phyloP scores from a whole-genome alignment of 2,797 vertebrate species.

The Podarcis lilfordi region DNA sequence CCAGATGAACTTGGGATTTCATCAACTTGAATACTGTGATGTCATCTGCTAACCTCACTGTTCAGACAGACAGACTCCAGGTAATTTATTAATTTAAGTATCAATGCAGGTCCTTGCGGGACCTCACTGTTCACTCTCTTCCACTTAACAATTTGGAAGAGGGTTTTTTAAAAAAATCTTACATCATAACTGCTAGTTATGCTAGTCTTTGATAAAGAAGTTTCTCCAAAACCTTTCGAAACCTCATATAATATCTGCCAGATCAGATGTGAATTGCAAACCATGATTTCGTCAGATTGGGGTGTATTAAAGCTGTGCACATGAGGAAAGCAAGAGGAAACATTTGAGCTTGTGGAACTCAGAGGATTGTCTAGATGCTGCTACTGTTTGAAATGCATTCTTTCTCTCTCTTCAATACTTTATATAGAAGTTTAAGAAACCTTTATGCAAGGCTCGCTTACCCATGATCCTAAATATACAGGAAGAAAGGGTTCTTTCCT shows the following conservation, averaged over 20 bases:
- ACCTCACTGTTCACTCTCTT: not conserved
- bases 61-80: not conserved
- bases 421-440: not conserved
- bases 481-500: constrained; percentile 89
- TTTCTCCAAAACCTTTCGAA: not conserved
- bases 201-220: not conserved
- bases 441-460: constrained; percentile 66
- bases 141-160: no score
- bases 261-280: not conserved
- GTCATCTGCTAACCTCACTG: not conserved
- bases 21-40: not conserved
- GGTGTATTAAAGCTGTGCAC: not conserved
- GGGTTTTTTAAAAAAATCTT: no score
- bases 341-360: not conserved
- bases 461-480: constrained; percentile 89
- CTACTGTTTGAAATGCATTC: not conserved
- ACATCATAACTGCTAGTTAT: no score
- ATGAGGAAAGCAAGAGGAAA: not conserved
- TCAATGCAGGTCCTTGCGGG: not conserved
- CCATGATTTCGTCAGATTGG: not conserved
- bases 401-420: constrained; percentile 1
- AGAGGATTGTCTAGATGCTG: not conserved
- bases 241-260: not conserved
- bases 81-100: not conserved
- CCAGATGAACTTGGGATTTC: not conserved